Evolutionary conservation across 2,888 invertebrate genomes (phyloP), one percentile per base, ranked within the genome.

Genomic region (Lasioglossum marginatum): DNA sequence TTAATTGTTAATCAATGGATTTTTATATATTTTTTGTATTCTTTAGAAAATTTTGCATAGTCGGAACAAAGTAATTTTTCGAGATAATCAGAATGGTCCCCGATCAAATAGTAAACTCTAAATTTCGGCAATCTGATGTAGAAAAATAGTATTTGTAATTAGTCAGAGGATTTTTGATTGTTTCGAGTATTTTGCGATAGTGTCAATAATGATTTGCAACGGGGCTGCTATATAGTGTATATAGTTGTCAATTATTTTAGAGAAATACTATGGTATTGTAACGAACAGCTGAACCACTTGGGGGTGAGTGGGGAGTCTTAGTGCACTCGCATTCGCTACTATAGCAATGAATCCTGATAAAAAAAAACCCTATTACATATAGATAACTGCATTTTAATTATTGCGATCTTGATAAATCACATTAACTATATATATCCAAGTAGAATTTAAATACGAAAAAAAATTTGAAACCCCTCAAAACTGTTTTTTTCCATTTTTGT

Each of bases 71-170:
- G 19, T 73, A 75, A 14, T 76, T 31, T 23, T n/a, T 63, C 10
- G 34, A 77, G 57, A 16, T 16, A 34, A 68, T 75, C 60, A 27
- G 45, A 66, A 45, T 86, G 86, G 86, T 86, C 86, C 86, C 86
- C 86, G 34, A n/a, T 45, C 40, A 45, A 40, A 68, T 34, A 63
- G 60, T 80, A 52, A 23, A 83, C 48, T 63, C 23, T 81, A 71
- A 57, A 60, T 43, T 72, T 81, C 45, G 23, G 19, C 48, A 70
- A 23, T 48, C 63, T 23, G 34, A 45, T 19, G 31, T 86, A 86
- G 31, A 85, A 86, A 85, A 86, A 85, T 85, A 86, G 31, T 34
- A 40, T 74, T 68, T 72, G n/a, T 72, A 19, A 27, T 34, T 34
- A 27, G 27, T 52, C n/a, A 6, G 31, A n/a, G 68, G 14, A 40